Conservation (phyloP, 2,888 invertebrate genomes). For the Lithophane semibrunnea region DNA sequence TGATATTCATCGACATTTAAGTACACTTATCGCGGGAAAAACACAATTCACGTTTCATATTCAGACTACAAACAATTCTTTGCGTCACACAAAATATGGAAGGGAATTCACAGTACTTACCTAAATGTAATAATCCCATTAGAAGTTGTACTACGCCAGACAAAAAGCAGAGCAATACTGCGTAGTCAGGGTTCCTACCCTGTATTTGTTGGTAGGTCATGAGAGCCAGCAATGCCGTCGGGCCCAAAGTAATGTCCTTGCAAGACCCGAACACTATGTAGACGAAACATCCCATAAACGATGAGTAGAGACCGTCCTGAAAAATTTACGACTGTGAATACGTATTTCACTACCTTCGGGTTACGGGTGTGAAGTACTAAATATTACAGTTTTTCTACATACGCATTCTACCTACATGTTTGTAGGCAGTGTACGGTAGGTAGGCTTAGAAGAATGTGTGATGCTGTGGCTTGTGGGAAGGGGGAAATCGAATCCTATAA, state of each 20-base stretch:
- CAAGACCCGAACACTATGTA: slow-evolving; percentile 97
- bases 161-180: slow-evolving; percentile 95
- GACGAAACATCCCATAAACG: slow-evolving; percentile 98
- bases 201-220: slow-evolving; percentile 96
- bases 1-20: slow-evolving; percentile 21
- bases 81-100: slow-evolving; percentile 27
- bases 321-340: slow-evolving; percentile 66
- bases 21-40: slow-evolving; percentile 21
- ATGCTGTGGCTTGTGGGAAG: neutral
- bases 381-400: slow-evolving; percentile 26
- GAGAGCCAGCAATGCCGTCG: slow-evolving; percentile 97
- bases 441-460: slow-evolving; percentile 6
- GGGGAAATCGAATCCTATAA: slow-evolving; percentile 36
- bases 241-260: slow-evolving; percentile 96
- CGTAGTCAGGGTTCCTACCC: slow-evolving; percentile 94
- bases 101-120: slow-evolving; percentile 84
- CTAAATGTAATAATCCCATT: slow-evolving; percentile 95
- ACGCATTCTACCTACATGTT: slow-evolving; percentile 5
- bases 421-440: slow-evolving; percentile 7
- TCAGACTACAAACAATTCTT: slow-evolving; percentile 10
- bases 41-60: slow-evolving; percentile 12
- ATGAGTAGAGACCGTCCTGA: slow-evolving; percentile 98
- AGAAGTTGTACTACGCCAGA: slow-evolving; percentile 95
- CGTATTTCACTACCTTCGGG: slow-evolving; percentile 26
- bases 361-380: slow-evolving; percentile 22